phyloP scores from a whole-genome alignment of 2,888 invertebrate genomes.

The Lingula anatina region DNA sequence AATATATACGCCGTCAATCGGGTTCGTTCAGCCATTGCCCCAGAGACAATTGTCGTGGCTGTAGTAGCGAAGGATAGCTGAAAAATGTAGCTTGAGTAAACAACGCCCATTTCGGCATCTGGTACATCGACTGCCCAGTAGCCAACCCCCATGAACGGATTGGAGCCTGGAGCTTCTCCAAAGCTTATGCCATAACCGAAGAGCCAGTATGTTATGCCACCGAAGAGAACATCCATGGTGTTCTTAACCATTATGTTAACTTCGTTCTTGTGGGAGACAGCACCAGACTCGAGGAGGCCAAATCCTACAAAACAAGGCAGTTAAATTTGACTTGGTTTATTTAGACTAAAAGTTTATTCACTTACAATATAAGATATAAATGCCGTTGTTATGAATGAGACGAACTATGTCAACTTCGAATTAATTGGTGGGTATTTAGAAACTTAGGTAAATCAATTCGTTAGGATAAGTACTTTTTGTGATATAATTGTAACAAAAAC shows the following conservation, averaged over 20 bases:
- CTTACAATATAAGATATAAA: no score
- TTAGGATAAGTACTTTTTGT: no score
- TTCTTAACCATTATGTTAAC: constrained; percentile 43
- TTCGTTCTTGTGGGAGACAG: constrained; percentile 33
- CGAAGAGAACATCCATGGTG: constrained; percentile 36
- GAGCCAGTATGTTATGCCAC: constrained; percentile 34
- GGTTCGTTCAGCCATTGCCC: constrained; percentile 48
- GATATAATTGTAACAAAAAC: no score
- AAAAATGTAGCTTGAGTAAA: constrained; percentile 32
- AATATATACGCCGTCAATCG: constrained; percentile 40
- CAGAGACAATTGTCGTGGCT: constrained; percentile 40
- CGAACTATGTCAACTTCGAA: no score
- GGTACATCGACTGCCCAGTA: constrained; percentile 49
- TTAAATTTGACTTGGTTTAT: no score
- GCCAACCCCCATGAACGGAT: constrained; percentile 33
- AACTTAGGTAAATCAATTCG: no score
- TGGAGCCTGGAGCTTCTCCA: constrained; percentile 18
- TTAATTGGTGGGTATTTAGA: no score
- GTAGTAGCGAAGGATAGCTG: constrained; percentile 41
- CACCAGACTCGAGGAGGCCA: constrained; percentile 34
- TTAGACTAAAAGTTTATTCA: no score
- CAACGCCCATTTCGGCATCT: constrained; percentile 20
- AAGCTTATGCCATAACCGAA: constrained; percentile 38
- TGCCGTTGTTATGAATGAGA: no score
- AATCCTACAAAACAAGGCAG: constrained; percentile 29